Conservation (phyloP, 2,888 invertebrate species). For the Temnothorax unifasciatus region DNA sequence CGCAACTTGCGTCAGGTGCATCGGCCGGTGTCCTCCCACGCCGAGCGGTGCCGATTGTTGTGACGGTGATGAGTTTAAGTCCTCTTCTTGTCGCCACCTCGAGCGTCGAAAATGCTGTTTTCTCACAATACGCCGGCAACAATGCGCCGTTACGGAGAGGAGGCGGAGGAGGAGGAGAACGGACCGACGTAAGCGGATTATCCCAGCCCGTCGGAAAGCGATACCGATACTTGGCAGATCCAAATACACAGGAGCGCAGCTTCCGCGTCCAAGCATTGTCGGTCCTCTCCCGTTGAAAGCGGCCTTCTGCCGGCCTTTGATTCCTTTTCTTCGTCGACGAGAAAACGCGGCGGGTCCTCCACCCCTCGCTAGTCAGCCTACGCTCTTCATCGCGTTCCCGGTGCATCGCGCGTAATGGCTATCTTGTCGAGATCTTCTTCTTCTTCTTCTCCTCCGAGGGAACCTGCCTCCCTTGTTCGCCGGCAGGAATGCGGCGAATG, state of each 20-base stretch:
- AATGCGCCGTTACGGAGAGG: conserved; percentile 79
- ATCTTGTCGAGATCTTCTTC: conserved; percentile 69
- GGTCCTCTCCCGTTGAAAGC: conserved; percentile 57
- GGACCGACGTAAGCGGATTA: conserved; percentile 83
- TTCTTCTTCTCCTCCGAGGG: conserved; percentile 15
- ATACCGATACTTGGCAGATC: conserved; percentile 69
- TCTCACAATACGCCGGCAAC: conserved; percentile 85
- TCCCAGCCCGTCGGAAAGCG: conserved; percentile 79
- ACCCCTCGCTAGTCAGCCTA: conserved; percentile 33
- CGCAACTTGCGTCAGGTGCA: conserved; percentile 63
- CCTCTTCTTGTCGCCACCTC: conserved; percentile 85
- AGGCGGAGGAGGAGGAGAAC: conserved; percentile 58
- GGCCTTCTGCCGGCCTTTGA: conserved; percentile 36
- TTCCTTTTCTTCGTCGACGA: conserved; percentile 39
- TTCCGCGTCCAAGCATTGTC: conserved; percentile 71
- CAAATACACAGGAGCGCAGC: conserved; percentile 52
- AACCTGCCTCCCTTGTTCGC: conserved; percentile 46
- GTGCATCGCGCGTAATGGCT: conserved; percentile 65
- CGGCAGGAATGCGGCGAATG: conserved; percentile 12
- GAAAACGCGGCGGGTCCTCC: conserved; percentile 20
- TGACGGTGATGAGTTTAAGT: conserved; percentile 85
- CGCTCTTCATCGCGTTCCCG: conserved; percentile 34
- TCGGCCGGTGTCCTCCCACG: conserved; percentile 52
- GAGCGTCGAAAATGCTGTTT: conserved; percentile 86
- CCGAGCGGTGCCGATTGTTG: conserved; percentile 74